phyloP scores from a whole-genome alignment of 2,888 invertebrate species.

The Alitta virens region DNA sequence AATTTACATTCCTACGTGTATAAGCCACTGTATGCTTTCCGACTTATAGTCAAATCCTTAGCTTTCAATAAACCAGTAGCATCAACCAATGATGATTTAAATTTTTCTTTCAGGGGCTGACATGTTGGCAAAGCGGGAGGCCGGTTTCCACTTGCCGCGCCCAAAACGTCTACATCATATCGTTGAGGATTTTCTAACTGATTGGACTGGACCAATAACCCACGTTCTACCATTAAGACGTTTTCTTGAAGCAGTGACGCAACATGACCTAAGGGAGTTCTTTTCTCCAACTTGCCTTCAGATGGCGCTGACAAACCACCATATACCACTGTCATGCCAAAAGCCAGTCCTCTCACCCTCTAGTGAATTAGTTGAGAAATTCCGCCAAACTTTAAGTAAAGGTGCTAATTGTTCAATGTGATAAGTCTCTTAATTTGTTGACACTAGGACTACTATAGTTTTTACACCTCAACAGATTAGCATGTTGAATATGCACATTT shows the following conservation, averaged over 20 bases:
- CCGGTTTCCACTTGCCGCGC: conserved; percentile 37
- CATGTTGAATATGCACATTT: too few species aligned
- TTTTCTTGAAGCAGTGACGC: conserved; percentile 41
- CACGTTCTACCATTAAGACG: conserved; percentile 54
- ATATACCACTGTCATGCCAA: conserved; percentile 36
- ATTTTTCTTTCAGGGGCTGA: background rate
- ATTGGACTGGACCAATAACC: conserved; percentile 52
- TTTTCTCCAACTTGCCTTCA: conserved; percentile 48
- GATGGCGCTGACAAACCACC: conserved; percentile 39
- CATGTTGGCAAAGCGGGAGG: background rate
- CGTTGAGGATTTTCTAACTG: conserved; percentile 57
- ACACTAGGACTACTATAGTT: too few species aligned
- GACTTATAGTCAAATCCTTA: too few species aligned
- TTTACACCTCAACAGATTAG: too few species aligned
- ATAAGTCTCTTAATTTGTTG: too few species aligned
- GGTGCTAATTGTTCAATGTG: too few species aligned
- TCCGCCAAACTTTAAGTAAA: too few species aligned
- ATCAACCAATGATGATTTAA: too few species aligned
- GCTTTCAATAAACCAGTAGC: too few species aligned
- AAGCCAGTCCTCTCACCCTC: conserved; percentile 30
- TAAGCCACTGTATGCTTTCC: too few species aligned
- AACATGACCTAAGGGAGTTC: conserved; percentile 45
- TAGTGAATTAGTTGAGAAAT: background rate
- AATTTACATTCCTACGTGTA: too few species aligned
- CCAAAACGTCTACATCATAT: conserved; percentile 55